Percentiles rank a stretch among this genome's conserved stretches.
phyloP scores from a whole-genome alignment of 2,113 vertebrate species.

The Anarhynchus alexandrinus region DNA sequence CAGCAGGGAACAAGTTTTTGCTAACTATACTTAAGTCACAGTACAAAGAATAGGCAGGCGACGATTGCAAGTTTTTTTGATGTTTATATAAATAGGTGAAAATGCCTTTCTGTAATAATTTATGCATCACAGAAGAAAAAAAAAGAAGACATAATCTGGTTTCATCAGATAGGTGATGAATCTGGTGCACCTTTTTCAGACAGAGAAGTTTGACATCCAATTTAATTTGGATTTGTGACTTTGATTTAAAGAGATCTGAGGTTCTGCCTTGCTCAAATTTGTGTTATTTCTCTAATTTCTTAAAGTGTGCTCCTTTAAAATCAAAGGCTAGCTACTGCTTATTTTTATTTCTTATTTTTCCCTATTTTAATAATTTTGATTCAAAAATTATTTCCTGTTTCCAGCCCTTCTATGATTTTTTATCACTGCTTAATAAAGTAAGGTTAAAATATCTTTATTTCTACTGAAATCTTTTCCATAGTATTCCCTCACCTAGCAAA shows the following conservation, averaged over 20 bases:
- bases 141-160: background rate
- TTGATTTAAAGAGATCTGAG: background rate
- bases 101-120: background rate
- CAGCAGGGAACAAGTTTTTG: background rate
- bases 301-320: background rate
- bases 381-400: background rate
- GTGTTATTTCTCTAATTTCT: background rate
- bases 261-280: rapidly evolving
- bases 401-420: background rate
- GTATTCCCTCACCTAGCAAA: background rate
- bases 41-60: background rate
- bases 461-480: background rate
- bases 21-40: background rate
- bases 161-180: background rate
- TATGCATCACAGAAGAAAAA: background rate
- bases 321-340: background rate
- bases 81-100: background rate
- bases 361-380: background rate
- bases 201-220: background rate
- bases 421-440: background rate
- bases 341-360: background rate
- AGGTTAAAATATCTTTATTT: background rate
- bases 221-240: background rate
- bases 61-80: background rate
- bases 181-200: background rate